Evolutionary conservation across 2,888 invertebrate genomes (phyloP).

Genomic region (Ophioninae sp.): DNA sequence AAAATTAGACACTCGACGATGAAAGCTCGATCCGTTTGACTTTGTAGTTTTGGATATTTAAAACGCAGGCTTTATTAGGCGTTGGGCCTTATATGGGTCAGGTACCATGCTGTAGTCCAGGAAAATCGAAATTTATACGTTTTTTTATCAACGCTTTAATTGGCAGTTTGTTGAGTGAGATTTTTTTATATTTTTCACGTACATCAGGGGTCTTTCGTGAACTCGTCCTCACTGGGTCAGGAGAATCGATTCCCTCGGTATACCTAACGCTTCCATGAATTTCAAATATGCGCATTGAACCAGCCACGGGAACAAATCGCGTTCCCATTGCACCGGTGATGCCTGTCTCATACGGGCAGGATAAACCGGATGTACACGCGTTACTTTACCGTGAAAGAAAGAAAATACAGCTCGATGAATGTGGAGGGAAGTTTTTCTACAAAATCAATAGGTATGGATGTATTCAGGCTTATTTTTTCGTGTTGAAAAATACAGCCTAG

Average conservation of each 20-base stretch:
- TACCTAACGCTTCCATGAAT: constrained; percentile 28
- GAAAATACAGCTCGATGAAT: constrained; percentile 35
- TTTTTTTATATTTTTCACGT: not conserved
- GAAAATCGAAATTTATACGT: not conserved
- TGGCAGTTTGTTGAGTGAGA: not conserved
- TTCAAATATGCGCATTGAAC: constrained; percentile 62
- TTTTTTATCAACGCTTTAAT: not conserved
- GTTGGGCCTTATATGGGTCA: too few species aligned
- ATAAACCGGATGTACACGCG: not conserved
- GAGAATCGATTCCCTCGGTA: not conserved
- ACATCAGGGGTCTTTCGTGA: not conserved
- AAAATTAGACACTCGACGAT: too few species aligned
- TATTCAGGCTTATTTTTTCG: too few species aligned
- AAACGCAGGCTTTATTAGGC: too few species aligned
- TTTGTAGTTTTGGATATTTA: too few species aligned
- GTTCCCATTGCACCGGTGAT: constrained; percentile 20
- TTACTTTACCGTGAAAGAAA: constrained; percentile 9
- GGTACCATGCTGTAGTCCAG: too few species aligned
- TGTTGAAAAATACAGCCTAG: too few species aligned
- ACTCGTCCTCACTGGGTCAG: not conserved
- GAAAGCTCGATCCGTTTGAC: too few species aligned
- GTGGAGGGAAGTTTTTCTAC: constrained; percentile 37
- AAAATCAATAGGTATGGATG: constrained; percentile 22
- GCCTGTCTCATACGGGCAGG: not conserved
- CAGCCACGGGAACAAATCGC: constrained; percentile 30